These are phyloP conservation scores for Mastigias papua DNA, from an alignment of 30 jellyfish, hydroid and myxozoan genomes.

Conservation along the genomic window DNA sequence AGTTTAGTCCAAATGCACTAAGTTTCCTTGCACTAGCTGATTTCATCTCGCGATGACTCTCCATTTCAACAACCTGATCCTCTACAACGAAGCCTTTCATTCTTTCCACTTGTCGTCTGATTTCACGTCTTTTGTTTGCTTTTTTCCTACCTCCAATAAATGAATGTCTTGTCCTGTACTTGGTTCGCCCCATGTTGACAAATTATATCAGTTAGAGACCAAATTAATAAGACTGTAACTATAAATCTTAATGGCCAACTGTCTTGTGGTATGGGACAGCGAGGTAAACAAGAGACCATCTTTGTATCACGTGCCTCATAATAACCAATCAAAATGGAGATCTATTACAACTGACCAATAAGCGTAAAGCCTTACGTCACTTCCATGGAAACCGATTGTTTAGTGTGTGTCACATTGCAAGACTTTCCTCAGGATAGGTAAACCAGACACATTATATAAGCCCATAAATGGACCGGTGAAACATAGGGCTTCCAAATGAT, in stretches of 20 bases:
- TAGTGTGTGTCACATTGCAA: neutral
- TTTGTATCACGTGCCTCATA: neutral
- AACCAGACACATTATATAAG: neutral
- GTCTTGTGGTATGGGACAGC: neutral
- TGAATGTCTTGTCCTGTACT: neutral
- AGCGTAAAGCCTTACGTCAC: neutral
- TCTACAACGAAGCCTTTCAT: neutral
- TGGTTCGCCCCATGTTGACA: neutral
- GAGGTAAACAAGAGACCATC: neutral
- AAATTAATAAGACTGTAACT: neutral
- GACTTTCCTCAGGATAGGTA: neutral
- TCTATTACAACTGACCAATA: neutral
- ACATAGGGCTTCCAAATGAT: neutral
- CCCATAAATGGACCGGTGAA: neutral
- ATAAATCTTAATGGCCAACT: neutral
- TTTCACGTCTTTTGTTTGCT: neutral
- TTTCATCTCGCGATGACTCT: neutral
- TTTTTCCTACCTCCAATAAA: neutral
- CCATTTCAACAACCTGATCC: neutral
- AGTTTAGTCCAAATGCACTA: slow-evolving; percentile 8
- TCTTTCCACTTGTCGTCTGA: neutral
- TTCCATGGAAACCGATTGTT: neutral
- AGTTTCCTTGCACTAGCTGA: slow-evolving; percentile 31
- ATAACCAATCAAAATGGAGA: neutral
- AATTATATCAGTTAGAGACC: neutral